phyloP scores from a whole-genome alignment of 2,113 vertebrate genomes.

The Pomatorhinus ruficollis region DNA sequence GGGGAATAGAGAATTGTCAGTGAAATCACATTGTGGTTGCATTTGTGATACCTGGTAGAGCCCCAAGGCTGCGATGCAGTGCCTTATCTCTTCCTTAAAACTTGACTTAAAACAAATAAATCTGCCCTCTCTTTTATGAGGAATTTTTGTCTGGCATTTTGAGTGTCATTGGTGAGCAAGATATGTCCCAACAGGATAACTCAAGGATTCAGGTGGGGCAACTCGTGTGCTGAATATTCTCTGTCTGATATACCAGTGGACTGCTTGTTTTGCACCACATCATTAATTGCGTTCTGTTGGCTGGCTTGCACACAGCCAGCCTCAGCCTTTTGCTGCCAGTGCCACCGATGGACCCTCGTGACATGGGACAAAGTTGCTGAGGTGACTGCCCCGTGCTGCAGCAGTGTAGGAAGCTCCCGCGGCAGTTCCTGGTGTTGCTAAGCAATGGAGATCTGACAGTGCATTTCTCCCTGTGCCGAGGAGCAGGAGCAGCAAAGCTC shows the following conservation, averaged over 20 bases:
- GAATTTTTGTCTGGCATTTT: background rate
- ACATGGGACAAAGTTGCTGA: background rate
- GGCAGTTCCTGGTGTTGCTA: background rate
- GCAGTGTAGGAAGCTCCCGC: background rate
- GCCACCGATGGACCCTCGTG: rapidly evolving
- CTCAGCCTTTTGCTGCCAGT: background rate
- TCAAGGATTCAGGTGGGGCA: background rate
- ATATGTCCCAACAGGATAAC: background rate
- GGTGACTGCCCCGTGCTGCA: background rate
- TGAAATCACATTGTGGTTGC: background rate
- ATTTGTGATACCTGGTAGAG: background rate
- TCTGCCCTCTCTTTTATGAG: background rate
- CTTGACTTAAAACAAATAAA: background rate
- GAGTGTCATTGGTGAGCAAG: background rate
- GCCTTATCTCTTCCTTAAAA: background rate
- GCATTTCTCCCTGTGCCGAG: rapidly evolving
- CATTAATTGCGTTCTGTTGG: background rate
- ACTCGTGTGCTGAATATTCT: background rate
- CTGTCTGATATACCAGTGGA: too few relatives aligned
- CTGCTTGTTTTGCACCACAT: background rate
- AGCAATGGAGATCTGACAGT: background rate
- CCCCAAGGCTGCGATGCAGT: background rate
- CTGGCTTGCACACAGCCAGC: background rate
- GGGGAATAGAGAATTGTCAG: background rate
- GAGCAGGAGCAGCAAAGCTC: background rate